Percentiles rank a stretch among this genome's conserved stretches.
Evolutionary conservation across 2,888 invertebrate genomes (phyloP).

Genomic region (Catocala fraxini): DNA sequence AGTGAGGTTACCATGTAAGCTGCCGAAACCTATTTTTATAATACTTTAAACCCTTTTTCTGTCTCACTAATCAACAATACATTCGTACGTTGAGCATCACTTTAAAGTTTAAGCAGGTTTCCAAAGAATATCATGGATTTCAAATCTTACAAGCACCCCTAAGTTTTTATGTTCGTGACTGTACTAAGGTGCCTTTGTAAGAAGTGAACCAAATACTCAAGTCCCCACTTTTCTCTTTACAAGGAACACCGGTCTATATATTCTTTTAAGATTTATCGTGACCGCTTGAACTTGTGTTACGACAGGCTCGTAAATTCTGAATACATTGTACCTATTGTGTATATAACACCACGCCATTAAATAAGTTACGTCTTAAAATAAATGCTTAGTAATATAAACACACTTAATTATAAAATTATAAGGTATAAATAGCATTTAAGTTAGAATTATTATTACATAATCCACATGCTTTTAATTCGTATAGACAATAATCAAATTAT

Average conservation of each 20-base stretch:
- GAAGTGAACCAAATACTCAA: background rate
- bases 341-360: background rate
- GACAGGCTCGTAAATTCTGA: slow-evolving; percentile 2
- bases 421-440: background rate
- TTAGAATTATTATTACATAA: no score
- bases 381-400: background rate
- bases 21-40: no score
- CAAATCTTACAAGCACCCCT: no score
- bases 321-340: background rate
- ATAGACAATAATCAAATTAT: background rate
- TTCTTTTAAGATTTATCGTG: slow-evolving; percentile 5
- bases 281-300: slow-evolving; percentile 1
- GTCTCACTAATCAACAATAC: no score
- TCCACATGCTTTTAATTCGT: no score
- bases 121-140: no score
- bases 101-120: no score
- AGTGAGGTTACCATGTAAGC: no score
- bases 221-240: background rate
- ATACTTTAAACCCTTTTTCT: no score
- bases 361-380: background rate
- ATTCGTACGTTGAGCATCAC: no score
- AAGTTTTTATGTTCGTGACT: background rate
- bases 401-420: background rate
- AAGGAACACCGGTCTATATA: background rate
- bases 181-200: background rate